Conservation (phyloP, 2,113 vertebrate species). For the Dasypus novemcinctus region DNA sequence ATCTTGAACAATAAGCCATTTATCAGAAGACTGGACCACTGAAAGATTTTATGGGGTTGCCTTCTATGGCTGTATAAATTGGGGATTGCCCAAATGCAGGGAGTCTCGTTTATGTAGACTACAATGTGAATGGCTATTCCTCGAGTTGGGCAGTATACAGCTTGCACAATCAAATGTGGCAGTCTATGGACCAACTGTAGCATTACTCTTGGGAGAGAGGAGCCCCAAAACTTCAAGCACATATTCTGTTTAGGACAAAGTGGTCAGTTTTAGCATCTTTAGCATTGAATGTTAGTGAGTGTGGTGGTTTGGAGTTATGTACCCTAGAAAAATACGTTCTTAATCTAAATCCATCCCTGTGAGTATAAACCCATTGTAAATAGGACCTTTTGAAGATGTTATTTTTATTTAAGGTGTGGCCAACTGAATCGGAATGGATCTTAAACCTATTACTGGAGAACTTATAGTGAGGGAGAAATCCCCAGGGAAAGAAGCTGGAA, state of each 20-base stretch:
- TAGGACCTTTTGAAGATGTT: too few relatives aligned
- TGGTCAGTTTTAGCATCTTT: not conserved
- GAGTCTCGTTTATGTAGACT: not conserved
- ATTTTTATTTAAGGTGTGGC: too few relatives aligned
- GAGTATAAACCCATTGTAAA: too few relatives aligned
- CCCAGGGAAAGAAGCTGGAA: too few relatives aligned
- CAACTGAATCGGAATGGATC: too few relatives aligned
- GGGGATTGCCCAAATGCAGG: not conserved
- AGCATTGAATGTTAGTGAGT: constrained; percentile 15
- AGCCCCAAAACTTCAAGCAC: not conserved
- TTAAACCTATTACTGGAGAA: too few relatives aligned
- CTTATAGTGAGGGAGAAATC: too few relatives aligned
- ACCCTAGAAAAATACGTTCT: too few relatives aligned
- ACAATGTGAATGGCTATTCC: not conserved
- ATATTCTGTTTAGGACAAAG: not conserved
- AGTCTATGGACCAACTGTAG: not conserved
- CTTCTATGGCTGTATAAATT: not conserved
- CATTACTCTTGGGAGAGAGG: not conserved
- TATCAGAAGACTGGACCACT: not conserved
- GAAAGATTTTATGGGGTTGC: not conserved
- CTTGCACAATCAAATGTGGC: not conserved
- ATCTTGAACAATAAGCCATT: not conserved
- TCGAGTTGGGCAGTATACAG: not conserved
- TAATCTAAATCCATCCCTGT: too few relatives aligned
- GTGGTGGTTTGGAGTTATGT: too few relatives aligned